Evolutionary conservation across 2,113 vertebrate species (phyloP).

Genomic region (Erpornis zantholeuca): DNA sequence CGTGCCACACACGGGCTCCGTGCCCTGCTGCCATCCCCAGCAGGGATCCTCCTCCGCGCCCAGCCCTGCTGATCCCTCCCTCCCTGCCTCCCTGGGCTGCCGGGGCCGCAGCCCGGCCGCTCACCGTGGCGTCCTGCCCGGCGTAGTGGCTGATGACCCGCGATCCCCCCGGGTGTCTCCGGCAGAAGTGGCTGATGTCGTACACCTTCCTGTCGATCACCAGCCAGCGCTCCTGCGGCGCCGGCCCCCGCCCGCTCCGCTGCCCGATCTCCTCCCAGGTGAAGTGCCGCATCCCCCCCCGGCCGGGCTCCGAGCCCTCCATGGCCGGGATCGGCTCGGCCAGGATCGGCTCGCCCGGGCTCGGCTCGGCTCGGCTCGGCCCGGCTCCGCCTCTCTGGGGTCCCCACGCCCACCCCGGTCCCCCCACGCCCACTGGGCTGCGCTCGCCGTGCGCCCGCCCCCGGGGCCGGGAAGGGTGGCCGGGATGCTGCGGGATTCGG

Average conservation of each 20-base stretch:
- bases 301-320: background rate
- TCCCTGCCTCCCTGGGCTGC: background rate
- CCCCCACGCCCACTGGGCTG: background rate
- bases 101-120: background rate
- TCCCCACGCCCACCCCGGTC: background rate
- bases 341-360: too few species aligned
- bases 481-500: rapidly evolving
- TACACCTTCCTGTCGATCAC: slow-evolving; percentile 71
- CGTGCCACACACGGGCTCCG: background rate
- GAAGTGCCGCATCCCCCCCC: background rate
- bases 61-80: background rate
- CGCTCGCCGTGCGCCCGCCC: background rate
- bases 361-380: too few species aligned
- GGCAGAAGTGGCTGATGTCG: slow-evolving; percentile 60
- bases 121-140: slow-evolving; percentile 73
- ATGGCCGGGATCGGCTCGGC: background rate
- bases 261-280: slow-evolving; percentile 22
- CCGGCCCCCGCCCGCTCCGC: background rate
- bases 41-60: background rate
- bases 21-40: background rate
- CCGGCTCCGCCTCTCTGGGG: background rate
- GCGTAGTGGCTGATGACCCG: slow-evolving; percentile 66
- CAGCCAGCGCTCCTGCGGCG: slow-evolving; percentile 36
- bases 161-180: slow-evolving; percentile 57
- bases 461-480: background rate